phyloP scores from a whole-genome alignment of 2,888 invertebrate genomes.

The Rosalia funebris region DNA sequence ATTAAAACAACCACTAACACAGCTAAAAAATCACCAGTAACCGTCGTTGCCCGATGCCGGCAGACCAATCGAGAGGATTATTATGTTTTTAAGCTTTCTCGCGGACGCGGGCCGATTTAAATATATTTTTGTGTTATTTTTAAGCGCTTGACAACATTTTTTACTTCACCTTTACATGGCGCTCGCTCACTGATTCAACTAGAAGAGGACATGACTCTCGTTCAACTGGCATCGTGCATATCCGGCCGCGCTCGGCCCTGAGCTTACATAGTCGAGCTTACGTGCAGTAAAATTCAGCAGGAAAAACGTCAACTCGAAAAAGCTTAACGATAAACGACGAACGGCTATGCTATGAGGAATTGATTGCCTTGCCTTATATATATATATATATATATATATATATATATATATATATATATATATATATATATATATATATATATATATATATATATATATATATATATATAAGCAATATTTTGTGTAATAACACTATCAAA shows the following conservation, averaged over 20 bases:
- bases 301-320: background rate
- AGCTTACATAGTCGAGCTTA: conserved; percentile 25
- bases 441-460: too few species aligned
- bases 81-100: background rate
- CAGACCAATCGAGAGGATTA: background rate
- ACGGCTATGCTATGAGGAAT: background rate
- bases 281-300: conserved; percentile 23
- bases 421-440: too few species aligned
- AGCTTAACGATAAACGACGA: conserved; percentile 8
- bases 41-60: conserved; percentile 7
- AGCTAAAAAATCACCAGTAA: conserved; percentile 1
- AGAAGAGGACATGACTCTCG: conserved; percentile 24
- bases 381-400: background rate
- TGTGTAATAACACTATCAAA: too few species aligned
- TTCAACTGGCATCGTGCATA: conserved; percentile 20
- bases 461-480: too few species aligned
- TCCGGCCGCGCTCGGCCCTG: conserved; percentile 25
- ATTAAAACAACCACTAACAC: conserved; percentile 13
- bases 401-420: background rate
- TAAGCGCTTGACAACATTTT: conserved; percentile 22
- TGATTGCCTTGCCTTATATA: background rate
- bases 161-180: conserved; percentile 30
- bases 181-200: conserved; percentile 28
- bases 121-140: conserved; percentile 15
- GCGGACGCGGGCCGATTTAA: conserved; percentile 6